phyloP scores from a whole-genome alignment of 2,888 invertebrate genomes.

The Fragum sueziense region DNA sequence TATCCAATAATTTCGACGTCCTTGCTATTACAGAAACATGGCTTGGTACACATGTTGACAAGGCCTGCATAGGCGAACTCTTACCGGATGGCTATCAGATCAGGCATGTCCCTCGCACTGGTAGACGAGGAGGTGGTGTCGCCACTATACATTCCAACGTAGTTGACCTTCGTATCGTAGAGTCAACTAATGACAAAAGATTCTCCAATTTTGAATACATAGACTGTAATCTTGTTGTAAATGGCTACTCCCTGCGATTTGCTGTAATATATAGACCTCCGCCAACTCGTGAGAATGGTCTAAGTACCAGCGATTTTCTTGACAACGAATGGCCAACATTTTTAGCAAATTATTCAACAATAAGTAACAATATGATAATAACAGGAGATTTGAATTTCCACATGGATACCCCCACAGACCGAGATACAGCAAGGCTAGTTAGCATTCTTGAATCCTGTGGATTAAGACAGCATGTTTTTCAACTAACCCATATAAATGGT shows the following conservation, averaged over 20 bases:
- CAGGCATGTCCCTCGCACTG: constrained; percentile 30
- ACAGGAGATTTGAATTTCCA: constrained; percentile 34
- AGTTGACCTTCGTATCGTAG: constrained; percentile 8
- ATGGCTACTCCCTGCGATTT: constrained; percentile 20
- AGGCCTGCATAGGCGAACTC: constrained; percentile 28
- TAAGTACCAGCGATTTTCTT: not conserved
- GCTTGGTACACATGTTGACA: constrained; percentile 35
- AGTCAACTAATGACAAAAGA: constrained; percentile 18
- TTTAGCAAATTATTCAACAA: constrained; percentile 25
- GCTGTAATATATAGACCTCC: not conserved
- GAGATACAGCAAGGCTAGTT: too few species aligned
- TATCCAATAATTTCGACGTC: constrained; percentile 31
- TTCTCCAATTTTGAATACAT: constrained; percentile 27
- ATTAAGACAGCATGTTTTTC: too few species aligned
- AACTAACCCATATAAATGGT: too few species aligned
- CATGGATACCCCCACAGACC: too few species aligned
- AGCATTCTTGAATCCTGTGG: too few species aligned
- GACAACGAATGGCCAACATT: constrained; percentile 42
- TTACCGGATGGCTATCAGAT: constrained; percentile 26
- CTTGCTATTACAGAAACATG: constrained; percentile 41
- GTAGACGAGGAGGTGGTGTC: constrained; percentile 23
- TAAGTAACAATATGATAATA: constrained; percentile 36
- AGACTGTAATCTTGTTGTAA: not conserved
- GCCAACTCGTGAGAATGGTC: not conserved
- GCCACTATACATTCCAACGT: constrained; percentile 22